Evolutionary conservation across 2,797 vertebrate species (phyloP).

Genomic region (Cirrhinus molitorella): DNA sequence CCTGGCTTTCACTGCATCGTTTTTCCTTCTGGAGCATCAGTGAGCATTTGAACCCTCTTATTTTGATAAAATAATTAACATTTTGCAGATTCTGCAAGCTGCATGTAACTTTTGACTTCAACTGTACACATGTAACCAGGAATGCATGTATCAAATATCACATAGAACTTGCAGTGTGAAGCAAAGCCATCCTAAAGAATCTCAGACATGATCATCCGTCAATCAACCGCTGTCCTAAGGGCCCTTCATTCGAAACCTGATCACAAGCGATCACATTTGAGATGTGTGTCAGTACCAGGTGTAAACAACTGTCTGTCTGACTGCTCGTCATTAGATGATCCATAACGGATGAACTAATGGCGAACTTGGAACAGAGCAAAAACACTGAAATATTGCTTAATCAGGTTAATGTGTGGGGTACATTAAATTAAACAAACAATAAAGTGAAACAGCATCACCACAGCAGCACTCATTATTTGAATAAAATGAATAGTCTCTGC

Average conservation of each 20-base stretch:
- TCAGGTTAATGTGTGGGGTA: background rate
- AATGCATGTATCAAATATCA: background rate
- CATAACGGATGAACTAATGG: background rate
- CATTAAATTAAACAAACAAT: background rate
- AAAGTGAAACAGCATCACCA: slow-evolving; percentile 2
- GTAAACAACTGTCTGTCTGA: background rate
- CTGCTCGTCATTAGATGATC: background rate
- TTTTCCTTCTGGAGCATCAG: too few species aligned
- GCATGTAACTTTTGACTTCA: too few species aligned
- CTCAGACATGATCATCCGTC: background rate
- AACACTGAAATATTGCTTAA: background rate
- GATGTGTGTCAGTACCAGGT: background rate
- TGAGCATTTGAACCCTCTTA: too few species aligned
- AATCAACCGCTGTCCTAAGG: background rate
- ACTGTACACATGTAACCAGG: background rate
- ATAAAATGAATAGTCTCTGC: background rate
- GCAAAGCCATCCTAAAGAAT: background rate
- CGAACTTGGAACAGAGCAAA: background rate
- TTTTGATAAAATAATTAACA: too few species aligned
- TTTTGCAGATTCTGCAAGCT: too few species aligned
- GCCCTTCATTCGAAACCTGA: background rate
- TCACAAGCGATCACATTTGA: background rate
- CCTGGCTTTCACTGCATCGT: too few species aligned
- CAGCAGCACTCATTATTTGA: background rate
- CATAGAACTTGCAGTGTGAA: background rate